Conservation (phyloP, 2,113 vertebrate species). For the Plecotus auritus region DNA sequence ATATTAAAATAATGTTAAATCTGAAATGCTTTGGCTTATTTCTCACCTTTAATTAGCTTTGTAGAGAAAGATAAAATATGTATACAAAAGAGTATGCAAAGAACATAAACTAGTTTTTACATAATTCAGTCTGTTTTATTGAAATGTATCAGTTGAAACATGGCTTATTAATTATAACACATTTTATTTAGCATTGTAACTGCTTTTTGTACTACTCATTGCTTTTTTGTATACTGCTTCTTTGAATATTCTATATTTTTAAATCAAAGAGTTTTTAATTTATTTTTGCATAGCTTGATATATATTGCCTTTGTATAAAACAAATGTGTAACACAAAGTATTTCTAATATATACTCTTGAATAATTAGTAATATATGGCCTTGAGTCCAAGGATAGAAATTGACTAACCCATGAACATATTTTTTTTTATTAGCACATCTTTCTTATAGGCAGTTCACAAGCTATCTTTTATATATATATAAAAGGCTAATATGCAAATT, state of each 20-base stretch:
- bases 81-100: neutral
- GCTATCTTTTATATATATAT: neutral
- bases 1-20: neutral
- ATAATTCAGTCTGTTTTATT: neutral
- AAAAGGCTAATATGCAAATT: no score
- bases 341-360: slow-evolving; percentile 4
- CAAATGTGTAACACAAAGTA: neutral
- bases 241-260: slow-evolving; percentile 4
- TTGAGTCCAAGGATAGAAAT: neutral
- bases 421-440: neutral
- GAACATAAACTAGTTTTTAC: neutral
- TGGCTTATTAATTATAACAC: neutral
- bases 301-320: neutral
- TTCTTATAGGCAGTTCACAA: neutral
- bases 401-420: neutral
- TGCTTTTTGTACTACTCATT: neutral
- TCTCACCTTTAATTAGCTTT: neutral
- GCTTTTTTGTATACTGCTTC: neutral
- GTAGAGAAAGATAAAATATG: neutral
- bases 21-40: slow-evolving; percentile 4
- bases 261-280: neutral
- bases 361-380: neutral
- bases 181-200: neutral
- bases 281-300: neutral
- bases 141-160: neutral